phyloP scores from a whole-genome alignment of 2,888 invertebrate species.

The Phortica magna region DNA sequence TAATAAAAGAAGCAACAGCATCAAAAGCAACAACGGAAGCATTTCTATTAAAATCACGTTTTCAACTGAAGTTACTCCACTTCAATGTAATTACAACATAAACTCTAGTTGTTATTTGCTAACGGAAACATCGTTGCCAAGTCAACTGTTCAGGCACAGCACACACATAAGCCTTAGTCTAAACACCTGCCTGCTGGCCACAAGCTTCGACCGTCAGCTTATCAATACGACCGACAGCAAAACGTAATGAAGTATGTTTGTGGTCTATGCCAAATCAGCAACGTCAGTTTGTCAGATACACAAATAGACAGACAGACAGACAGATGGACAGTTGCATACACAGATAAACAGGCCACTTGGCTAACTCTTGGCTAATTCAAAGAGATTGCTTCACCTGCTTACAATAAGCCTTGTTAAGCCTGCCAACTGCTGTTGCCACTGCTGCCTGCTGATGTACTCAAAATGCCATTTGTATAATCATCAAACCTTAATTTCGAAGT shows the following conservation, averaged over 20 bases:
- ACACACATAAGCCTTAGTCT: neutral
- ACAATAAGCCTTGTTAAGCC: too few species aligned
- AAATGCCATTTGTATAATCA: too few species aligned
- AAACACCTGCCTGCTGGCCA: neutral
- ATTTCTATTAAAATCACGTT: constrained; percentile 21
- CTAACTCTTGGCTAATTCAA: too few species aligned
- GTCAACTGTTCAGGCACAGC: neutral
- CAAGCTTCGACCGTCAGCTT: neutral
- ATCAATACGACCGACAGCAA: neutral
- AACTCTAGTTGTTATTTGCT: constrained; percentile 11
- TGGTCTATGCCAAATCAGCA: neutral
- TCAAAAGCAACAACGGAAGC: neutral
- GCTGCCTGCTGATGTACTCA: too few species aligned
- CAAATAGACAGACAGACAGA: neutral
- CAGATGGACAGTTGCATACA: neutral
- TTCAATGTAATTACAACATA: constrained; percentile 10
- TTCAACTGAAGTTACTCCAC: neutral
- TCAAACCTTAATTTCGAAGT: too few species aligned
- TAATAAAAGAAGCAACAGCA: neutral
- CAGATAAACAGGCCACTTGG: too few species aligned
- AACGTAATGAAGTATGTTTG: constrained; percentile 22
- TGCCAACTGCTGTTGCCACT: too few species aligned
- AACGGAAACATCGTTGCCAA: constrained; percentile 10
- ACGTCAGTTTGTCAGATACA: neutral
- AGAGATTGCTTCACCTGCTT: too few species aligned